These are phyloP conservation scores for Pristiophorus japonicus DNA, from an alignment of 2,113 vertebrate species.

Conservation along the genomic window DNA sequence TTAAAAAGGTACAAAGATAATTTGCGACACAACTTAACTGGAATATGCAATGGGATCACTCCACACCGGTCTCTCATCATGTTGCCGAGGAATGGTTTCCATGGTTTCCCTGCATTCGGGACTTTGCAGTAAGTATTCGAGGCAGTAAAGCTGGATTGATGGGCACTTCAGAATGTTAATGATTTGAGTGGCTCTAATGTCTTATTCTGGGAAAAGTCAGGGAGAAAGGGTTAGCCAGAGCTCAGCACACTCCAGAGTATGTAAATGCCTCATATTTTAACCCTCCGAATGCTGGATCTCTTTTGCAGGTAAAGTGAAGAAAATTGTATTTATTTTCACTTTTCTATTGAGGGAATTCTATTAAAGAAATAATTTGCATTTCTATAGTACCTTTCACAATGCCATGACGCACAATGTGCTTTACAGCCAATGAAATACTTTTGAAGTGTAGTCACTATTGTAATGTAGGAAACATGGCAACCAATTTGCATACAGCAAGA, in stretches of 20 bases:
- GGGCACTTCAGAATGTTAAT: not conserved
- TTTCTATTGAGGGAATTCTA: not conserved
- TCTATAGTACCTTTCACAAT: not conserved
- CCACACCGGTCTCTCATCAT: not conserved
- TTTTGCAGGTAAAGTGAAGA: not conserved
- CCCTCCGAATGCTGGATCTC: not conserved
- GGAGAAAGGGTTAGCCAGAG: not conserved
- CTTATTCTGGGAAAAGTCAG: not conserved
- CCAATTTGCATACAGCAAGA: not conserved
- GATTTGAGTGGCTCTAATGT: not conserved
- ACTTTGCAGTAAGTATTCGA: conserved; percentile 2
- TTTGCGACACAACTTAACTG: not conserved
- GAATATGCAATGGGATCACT: not conserved
- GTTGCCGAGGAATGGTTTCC: conserved; percentile 25
- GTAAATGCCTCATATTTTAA: not conserved
- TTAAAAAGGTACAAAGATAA: not conserved
- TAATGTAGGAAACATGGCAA: not conserved
- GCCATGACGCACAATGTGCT: not conserved
- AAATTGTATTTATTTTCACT: not conserved
- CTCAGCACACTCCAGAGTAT: too few relatives aligned
- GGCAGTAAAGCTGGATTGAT: conserved; percentile 21
- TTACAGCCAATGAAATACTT: not conserved
- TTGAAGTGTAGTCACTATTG: not conserved
- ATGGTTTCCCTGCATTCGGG: conserved; percentile 12
- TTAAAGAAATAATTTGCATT: not conserved